Conservation (phyloP, 2,888 invertebrate species). For the Pachycephus smyrnensis region DNA sequence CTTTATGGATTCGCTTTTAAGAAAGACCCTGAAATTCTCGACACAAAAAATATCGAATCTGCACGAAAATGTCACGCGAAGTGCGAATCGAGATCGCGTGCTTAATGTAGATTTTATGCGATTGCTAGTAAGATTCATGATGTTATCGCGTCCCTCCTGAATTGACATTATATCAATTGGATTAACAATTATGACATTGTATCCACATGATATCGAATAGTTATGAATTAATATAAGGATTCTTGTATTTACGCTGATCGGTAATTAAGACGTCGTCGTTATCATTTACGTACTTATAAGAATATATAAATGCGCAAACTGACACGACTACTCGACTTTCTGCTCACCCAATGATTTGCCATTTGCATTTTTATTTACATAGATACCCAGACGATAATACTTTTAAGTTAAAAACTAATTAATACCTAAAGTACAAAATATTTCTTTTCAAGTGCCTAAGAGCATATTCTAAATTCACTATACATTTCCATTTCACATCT, state of each 20-base stretch:
- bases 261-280: background rate
- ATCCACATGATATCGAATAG: background rate
- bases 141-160: background rate
- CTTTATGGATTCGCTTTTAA: background rate
- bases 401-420: background rate
- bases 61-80: background rate
- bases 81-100: background rate
- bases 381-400: background rate
- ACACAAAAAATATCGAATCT: background rate
- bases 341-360: background rate
- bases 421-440: too few species aligned
- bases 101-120: background rate
- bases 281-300: conserved; percentile 14
- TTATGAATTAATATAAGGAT: background rate
- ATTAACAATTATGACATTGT: background rate
- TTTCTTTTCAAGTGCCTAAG: too few species aligned
- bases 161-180: background rate
- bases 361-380: background rate
- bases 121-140: background rate
- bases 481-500: too few species aligned
- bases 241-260: background rate
- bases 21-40: background rate
- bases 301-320: conserved; percentile 7
- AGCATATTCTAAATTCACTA: too few species aligned
- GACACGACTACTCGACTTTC: background rate